A percentile compares a stretch with the other conserved stretches of the same genome.
These are phyloP conservation scores for Epistrophella euchroma DNA, from an alignment of 2,888 invertebrate species.

Conservation along the genomic window DNA sequence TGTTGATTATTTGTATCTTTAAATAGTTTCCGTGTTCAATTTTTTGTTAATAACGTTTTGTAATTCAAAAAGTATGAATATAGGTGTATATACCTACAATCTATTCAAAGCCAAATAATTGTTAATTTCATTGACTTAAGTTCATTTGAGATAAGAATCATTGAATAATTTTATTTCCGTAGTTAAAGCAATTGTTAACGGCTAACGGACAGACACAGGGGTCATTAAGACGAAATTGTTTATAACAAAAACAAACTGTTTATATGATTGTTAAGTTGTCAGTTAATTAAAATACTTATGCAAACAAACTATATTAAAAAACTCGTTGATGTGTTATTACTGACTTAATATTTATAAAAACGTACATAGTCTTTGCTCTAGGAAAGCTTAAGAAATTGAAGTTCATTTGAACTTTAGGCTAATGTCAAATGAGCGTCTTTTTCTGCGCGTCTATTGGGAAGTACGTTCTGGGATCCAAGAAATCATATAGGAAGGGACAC, in stretches of 20 bases:
- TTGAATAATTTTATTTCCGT: not conserved
- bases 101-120: not conserved
- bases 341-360: too few species aligned
- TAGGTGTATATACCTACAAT: too few species aligned
- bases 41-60: not conserved
- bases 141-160: not conserved
- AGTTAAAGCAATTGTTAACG: not conserved
- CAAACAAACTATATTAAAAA: not conserved
- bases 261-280: not conserved
- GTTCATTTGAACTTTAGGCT: too few species aligned
- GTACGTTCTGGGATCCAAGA: too few species aligned
- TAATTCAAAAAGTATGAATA: too few species aligned
- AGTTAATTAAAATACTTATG: not conserved
- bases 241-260: not conserved
- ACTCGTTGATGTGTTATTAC: too few species aligned
- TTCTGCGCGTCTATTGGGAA: too few species aligned
- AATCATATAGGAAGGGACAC: too few species aligned
- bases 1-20: not conserved
- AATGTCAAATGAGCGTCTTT: too few species aligned
- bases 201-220: not conserved
- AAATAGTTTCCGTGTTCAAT: not conserved
- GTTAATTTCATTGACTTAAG: not conserved
- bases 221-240: conserved; percentile 1
- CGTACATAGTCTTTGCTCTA: too few species aligned
- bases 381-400: too few species aligned